A percentile compares a stretch with the other conserved stretches of the same genome.
These are phyloP conservation scores for Platalea minor DNA, from an alignment of 2,797 vertebrate species.

Conservation along the genomic window DNA sequence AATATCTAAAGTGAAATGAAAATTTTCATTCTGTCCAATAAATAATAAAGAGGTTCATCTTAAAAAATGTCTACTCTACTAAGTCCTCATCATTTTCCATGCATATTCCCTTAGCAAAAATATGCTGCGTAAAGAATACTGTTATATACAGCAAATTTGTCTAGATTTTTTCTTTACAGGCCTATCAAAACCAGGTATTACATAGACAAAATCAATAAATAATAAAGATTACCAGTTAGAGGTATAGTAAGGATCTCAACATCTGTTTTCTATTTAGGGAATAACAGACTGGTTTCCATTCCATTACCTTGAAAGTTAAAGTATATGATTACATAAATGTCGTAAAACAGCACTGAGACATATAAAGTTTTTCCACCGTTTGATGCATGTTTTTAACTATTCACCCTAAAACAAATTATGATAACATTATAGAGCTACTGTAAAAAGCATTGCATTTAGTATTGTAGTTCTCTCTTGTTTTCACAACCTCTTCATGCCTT, in stretches of 20 bases:
- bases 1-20: constrained; percentile 36
- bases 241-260: constrained; percentile 14
- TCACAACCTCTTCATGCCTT: neutral
- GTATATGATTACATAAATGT: neutral
- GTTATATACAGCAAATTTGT: constrained; percentile 49
- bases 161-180: constrained; percentile 44
- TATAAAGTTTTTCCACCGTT: neutral
- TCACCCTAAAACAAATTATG: neutral
- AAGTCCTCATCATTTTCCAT: constrained; percentile 46
- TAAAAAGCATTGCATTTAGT: neutral
- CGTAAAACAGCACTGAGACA: neutral
- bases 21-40: constrained; percentile 35
- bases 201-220: constrained; percentile 60
- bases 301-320: constrained; percentile 22
- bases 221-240: constrained; percentile 31
- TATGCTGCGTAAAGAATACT: constrained; percentile 27
- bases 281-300: constrained; percentile 14
- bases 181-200: constrained; percentile 34
- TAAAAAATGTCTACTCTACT: constrained; percentile 35
- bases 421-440: neutral
- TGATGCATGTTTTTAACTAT: constrained; percentile 7
- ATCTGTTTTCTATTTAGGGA: constrained; percentile 30
- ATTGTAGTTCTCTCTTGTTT: neutral
- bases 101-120: constrained; percentile 55
- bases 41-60: constrained; percentile 44